phyloP scores from a whole-genome alignment of 2,113 vertebrate genomes.

The Corvus moneduloides region DNA sequence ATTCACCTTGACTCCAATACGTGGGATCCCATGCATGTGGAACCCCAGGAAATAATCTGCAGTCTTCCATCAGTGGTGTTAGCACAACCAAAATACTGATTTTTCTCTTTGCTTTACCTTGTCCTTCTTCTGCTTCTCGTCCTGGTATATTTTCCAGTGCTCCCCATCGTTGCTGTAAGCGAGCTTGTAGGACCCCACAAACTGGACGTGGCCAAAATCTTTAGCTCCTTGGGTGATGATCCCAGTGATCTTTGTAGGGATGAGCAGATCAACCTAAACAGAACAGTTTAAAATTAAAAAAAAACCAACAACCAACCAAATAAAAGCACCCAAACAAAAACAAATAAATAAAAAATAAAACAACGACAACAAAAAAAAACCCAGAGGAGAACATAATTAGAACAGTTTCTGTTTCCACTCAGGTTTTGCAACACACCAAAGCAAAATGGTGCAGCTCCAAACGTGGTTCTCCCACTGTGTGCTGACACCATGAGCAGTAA shows the following conservation, averaged over 20 bases:
- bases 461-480: background rate
- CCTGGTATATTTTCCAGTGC: slow-evolving; percentile 91
- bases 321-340: background rate
- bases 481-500: background rate
- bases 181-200: slow-evolving; percentile 96
- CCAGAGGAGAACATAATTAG: background rate
- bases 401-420: background rate
- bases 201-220: slow-evolving; percentile 97
- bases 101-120: slow-evolving; percentile 80
- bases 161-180: slow-evolving; percentile 94
- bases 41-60: background rate
- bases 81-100: background rate
- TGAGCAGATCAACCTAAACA: slow-evolving; percentile 88
- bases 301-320: accelerated
- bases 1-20: background rate
- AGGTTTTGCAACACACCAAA: background rate
- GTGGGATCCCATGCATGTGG: background rate
- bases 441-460: background rate
- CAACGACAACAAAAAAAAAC: background rate
- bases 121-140: slow-evolving; percentile 95
- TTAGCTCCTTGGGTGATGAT: slow-evolving; percentile 98
- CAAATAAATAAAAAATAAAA: background rate
- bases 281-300: background rate
- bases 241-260: slow-evolving; percentile 93
- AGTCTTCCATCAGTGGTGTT: background rate